Evolutionary conservation across 1,140 invertebrate genomes (phyloP), one percentile per base, ranked within the genome.

Genomic region (Saxidomus purpurata): DNA sequence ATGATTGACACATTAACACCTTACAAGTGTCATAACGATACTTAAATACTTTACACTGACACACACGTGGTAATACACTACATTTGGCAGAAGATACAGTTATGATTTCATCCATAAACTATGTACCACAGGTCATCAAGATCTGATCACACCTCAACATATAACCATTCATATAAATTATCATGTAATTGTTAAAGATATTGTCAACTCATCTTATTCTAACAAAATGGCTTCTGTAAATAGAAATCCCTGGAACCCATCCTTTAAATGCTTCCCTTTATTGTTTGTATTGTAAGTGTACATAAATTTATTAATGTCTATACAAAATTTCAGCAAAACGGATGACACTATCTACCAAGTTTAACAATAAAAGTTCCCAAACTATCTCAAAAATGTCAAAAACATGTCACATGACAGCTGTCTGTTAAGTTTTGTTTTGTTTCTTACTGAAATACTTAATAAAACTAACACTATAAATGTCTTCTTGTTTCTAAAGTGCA

Each of bases 81-180:
- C 25, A 22, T 67, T 67, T 67, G 63, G 63, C 63, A 67, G n/a
- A 67, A 36, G 8, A 67, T 67, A 4, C 25, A 67, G 34, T 8
- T 31, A 49, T 49, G 43, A 49, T 36, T 49, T 43, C 71, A 74
- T 74, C 40, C 36, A 74, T 3, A 9, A 74, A 74, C 11, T 31
- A 77, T 77, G 74, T 77, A 77, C 43, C 47, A 77, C 8, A 52
- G 40, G n/a, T 77, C 28, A 77, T 52, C 74, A 52, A 77, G 74
- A 77, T 77, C 74, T 77, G 74, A 49, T 47, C 40, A 77, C 40
- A 49, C n/a, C 11, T 77, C 74, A 77, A 52, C 43, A 77, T 34
- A 67, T 8, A 31, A 31, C 63, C 25, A 36, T 36, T 67, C 34
- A 36, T 67, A 19, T 31, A 34, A 36, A 6, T 25, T 67, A 67